phyloP scores from a whole-genome alignment of 2,113 vertebrate species.

The Epinephelus fuscoguttatus region DNA sequence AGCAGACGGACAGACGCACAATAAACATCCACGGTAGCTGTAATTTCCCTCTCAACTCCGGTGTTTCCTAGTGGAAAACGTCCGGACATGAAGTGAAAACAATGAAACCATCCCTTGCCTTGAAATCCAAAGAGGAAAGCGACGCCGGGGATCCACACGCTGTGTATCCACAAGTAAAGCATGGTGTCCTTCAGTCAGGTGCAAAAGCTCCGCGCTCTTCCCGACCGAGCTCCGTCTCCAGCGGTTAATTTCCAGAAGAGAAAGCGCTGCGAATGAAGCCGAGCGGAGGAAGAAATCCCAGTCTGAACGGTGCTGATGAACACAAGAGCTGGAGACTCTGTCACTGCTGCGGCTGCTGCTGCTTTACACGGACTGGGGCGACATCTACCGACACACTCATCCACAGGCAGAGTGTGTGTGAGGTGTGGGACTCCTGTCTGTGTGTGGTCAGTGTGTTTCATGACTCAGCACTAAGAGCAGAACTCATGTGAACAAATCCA shows the following conservation, averaged over 20 bases:
- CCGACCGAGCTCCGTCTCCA: slow-evolving; percentile 42
- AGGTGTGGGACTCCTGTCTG: background rate
- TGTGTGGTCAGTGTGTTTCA: background rate
- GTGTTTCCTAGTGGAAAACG: slow-evolving; percentile 25
- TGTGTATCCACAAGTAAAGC: slow-evolving; percentile 74
- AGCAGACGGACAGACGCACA: slow-evolving; percentile 21
- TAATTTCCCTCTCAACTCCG: slow-evolving; percentile 15
- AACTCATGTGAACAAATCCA: slow-evolving; percentile 11
- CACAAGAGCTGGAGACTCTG: slow-evolving; percentile 25
- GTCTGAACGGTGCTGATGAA: slow-evolving; percentile 39
- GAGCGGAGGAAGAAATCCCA: slow-evolving; percentile 47
- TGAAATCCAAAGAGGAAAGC: slow-evolving; percentile 76
- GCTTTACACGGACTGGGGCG: slow-evolving; percentile 55
- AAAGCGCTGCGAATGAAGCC: slow-evolving; percentile 44
- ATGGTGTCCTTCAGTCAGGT: slow-evolving; percentile 52
- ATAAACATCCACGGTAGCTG: slow-evolving; percentile 25
- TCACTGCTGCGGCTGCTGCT: slow-evolving; percentile 22
- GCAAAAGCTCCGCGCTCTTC: slow-evolving; percentile 32
- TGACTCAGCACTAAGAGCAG: slow-evolving; percentile 1
- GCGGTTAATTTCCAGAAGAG: slow-evolving; percentile 55
- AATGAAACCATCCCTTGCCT: slow-evolving; percentile 70
- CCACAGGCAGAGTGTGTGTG: background rate
- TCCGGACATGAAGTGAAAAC: slow-evolving; percentile 26
- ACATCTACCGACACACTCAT: slow-evolving; percentile 20
- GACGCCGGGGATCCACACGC: slow-evolving; percentile 67